A percentile compares a stretch with the other conserved stretches of the same genome.
These are phyloP conservation scores for Typhlomys cinereus DNA, from an alignment of 2,113 vertebrate genomes.

Conservation along the genomic window DNA sequence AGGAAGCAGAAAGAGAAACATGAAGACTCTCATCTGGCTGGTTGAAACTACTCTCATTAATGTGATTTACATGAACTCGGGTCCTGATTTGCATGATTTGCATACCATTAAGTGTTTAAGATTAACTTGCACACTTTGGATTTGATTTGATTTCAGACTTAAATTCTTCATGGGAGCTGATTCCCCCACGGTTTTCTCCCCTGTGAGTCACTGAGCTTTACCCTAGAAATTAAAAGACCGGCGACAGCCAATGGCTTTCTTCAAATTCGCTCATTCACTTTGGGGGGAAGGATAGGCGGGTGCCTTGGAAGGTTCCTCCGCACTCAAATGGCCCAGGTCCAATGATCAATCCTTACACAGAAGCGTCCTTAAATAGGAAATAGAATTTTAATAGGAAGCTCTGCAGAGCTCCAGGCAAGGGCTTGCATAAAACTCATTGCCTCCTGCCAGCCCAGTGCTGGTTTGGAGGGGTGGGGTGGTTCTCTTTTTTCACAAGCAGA, in stretches of 20 bases:
- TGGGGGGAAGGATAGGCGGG: neutral
- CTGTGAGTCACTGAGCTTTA: constrained; percentile 14
- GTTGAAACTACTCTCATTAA: constrained; percentile 46
- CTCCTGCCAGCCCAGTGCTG: neutral
- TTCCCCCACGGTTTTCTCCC: neutral
- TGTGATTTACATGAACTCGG: constrained; percentile 16
- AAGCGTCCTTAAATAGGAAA: constrained; percentile 41
- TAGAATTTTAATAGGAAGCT: constrained; percentile 50
- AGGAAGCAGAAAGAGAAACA: constrained; percentile 14
- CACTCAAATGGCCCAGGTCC: neutral
- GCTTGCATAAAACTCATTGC: neutral
- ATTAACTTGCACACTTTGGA: constrained; percentile 34
- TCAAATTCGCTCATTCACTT: neutral
- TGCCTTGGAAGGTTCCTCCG: neutral
- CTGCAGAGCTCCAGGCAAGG: constrained; percentile 12
- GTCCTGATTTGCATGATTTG: constrained; percentile 61
- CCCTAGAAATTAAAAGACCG: constrained; percentile 48
- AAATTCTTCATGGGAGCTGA: constrained; percentile 40
- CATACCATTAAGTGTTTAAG: constrained; percentile 52
- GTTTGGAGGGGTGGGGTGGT: neutral
- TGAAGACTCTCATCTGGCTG: constrained; percentile 25
- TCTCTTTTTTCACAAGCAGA: neutral
- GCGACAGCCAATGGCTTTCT: neutral
- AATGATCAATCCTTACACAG: neutral
- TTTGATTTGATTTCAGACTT: constrained; percentile 61